Conservation (phyloP, 1,140 invertebrate species). For the Microplitis mediator region DNA sequence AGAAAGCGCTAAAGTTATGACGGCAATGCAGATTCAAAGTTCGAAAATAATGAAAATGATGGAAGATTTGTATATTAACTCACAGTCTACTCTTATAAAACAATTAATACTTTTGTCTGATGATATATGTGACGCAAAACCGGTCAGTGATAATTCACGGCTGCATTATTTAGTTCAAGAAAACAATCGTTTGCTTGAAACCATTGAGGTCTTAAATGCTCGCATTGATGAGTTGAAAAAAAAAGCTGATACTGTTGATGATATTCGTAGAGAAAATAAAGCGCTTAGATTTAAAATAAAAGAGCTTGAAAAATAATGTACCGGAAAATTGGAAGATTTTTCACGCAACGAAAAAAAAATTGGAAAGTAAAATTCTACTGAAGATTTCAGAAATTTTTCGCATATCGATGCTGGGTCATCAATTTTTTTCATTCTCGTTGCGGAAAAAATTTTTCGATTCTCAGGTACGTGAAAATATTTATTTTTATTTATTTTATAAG, state of each 20-base stretch:
- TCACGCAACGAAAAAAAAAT: too few species aligned
- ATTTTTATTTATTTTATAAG: too few species aligned
- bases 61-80: constrained; percentile 48
- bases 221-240: constrained; percentile 46
- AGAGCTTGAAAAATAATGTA: constrained; percentile 37
- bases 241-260: constrained; percentile 40
- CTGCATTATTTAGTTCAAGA: constrained; percentile 44
- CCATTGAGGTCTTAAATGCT: constrained; percentile 42
- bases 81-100: constrained; percentile 50
- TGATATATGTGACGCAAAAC: constrained; percentile 46
- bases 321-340: too few species aligned
- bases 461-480: too few species aligned
- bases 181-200: constrained; percentile 47
- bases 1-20: constrained; percentile 50
- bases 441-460: too few species aligned
- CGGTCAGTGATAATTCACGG: constrained; percentile 37
- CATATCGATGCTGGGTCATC: too few species aligned
- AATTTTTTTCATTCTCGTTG: too few species aligned
- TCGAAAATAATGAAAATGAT: constrained; percentile 48
- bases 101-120: constrained; percentile 48
- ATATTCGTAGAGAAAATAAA: constrained; percentile 50
- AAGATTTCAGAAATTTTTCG: too few species aligned
- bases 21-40: constrained; percentile 47
- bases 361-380: too few species aligned
- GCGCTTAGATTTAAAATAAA: constrained; percentile 47